A percentile compares a stretch with the other conserved stretches of the same genome.
Conservation (phyloP, 1,140 invertebrate genomes). For the Choristoneura fumiferana region DNA sequence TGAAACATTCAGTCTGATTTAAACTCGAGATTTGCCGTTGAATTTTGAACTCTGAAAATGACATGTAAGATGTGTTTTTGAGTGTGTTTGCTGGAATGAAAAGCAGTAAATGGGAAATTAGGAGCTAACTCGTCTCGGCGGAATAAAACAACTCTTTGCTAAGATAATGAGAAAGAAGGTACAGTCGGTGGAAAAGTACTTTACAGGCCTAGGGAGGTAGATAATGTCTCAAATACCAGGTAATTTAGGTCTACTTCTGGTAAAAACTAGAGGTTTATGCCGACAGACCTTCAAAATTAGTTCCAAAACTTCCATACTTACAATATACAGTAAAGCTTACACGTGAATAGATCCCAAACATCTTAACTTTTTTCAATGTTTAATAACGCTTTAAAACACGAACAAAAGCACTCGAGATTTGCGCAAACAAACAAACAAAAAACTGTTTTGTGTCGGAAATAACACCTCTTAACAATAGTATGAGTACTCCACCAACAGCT, state of each 20-base stretch:
- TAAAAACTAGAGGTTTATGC: no score
- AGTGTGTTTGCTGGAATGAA: neutral
- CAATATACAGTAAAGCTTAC: no score
- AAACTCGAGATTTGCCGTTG: neutral
- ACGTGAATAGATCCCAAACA: no score
- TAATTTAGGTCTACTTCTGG: no score
- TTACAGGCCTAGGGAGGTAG: no score
- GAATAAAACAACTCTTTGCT: constrained; percentile 19
- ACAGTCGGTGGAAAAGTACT: no score
- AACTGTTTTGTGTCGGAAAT: constrained; percentile 10
- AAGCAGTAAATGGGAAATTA: constrained; percentile 11
- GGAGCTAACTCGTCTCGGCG: constrained; percentile 5
- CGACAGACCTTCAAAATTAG: no score
- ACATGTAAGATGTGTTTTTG: neutral
- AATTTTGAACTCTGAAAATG: neutral
- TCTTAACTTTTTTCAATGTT: neutral
- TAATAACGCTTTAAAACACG: constrained; percentile 7
- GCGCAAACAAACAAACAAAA: constrained; percentile 15
- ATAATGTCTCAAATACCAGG: no score
- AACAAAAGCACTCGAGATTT: constrained; percentile 11
- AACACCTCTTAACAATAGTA: constrained; percentile 4
- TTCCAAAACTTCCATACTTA: no score
- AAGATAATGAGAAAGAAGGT: constrained; percentile 13
- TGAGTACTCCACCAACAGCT: neutral
- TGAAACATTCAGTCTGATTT: constrained; percentile 1